phyloP scores from a whole-genome alignment of 2,888 invertebrate genomes.

The Pinctada fucata region DNA sequence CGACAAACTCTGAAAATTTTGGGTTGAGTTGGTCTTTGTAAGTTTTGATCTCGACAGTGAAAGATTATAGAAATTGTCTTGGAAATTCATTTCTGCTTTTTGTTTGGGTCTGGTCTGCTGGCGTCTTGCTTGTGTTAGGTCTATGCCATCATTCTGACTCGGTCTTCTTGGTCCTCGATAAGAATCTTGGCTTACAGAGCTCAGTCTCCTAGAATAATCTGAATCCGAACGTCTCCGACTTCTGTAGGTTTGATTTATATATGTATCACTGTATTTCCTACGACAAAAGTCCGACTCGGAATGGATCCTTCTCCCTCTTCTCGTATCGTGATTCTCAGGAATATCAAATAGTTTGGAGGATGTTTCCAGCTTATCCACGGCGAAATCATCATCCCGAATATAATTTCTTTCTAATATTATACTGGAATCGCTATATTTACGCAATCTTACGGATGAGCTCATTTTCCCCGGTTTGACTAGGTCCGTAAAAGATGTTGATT shows the following conservation, averaged over 20 bases:
- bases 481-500: not conserved
- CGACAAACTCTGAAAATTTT: slow-evolving; percentile 15
- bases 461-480: not conserved
- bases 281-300: slow-evolving; percentile 15
- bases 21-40: slow-evolving; percentile 24
- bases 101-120: slow-evolving; percentile 3
- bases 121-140: not conserved
- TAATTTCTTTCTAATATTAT: not conserved
- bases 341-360: not conserved
- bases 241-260: slow-evolving; percentile 9
- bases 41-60: slow-evolving; percentile 24
- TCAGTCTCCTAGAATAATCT: slow-evolving; percentile 13
- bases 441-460: not conserved
- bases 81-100: slow-evolving; percentile 2
- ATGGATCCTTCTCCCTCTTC: not conserved
- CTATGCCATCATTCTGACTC: slow-evolving; percentile 23
- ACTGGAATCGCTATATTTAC: not conserved
- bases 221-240: slow-evolving; percentile 13
- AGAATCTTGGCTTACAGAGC: slow-evolving; percentile 9
- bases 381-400: not conserved
- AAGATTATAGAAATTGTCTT: slow-evolving; percentile 12
- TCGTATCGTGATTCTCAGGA: not conserved
- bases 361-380: not conserved
- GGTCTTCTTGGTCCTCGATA: slow-evolving; percentile 13
- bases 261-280: slow-evolving; percentile 25